Evolutionary conservation across 2,888 invertebrate species (phyloP), one percentile per base, ranked within the genome.

Genomic region (Aspidapion aeneum): DNA sequence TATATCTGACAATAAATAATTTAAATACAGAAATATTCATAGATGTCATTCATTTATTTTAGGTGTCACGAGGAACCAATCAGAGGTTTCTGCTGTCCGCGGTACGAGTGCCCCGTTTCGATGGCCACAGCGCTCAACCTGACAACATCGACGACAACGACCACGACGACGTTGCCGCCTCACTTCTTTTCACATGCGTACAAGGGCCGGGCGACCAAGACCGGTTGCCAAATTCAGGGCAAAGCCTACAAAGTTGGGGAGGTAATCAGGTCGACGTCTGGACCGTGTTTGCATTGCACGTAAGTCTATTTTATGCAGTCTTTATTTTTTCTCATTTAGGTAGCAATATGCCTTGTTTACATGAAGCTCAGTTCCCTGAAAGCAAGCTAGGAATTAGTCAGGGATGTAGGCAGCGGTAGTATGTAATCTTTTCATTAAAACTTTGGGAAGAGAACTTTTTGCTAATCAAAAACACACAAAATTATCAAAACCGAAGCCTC

Each of bases 221-320:
- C 87, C 77, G 95, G 95, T 63, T 96, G 96, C 79, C 90, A 92
- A 79, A 90, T 96, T 72, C 87, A 90, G 74, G 94, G 93, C 69
- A 87, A 88, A 74, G 89, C 92, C 55, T 96, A 94, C 78, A 86
- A 87, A 81, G 90, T 94, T 66, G 95, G 95, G 71, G 93, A 95
- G 79, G 85, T 88, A 63, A 91, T 96, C 69, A 86, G 87, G 74
- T 89, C 93, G 67, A 90, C 94, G 60, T 95, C 94, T 74, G 94
- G 94, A 74, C 95, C 96, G 76, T 96, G 96, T 83, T 89, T 94
- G 81, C 90, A 93, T 79, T 96, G 96, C 93, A 91, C 89, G 94
- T 96, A 85, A 91, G 92, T 91, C 66, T 20, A 20, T 22, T 64
- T 56, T 58, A n/a, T n/a, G n/a, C n/a, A n/a, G n/a, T n/a, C n/a